Base-by-base conservation (phyloP, 1,140 invertebrate species). In the Physella acuta region DNA sequence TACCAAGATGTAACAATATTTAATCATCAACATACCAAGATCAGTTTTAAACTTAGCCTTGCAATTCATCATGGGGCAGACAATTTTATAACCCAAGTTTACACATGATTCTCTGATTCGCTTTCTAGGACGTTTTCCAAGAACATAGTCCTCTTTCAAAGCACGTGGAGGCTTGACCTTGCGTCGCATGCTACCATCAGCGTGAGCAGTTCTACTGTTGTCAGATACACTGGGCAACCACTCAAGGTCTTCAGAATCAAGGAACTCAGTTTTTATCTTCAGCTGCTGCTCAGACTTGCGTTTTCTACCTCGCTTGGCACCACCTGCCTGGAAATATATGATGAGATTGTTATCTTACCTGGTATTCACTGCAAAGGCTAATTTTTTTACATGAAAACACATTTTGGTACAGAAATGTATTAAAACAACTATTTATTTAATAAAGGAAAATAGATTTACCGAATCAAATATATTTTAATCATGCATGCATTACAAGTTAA, bases 111-210 rank as follows among this genome's bases (percentile, higher is more conserved):
- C 44, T 5, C 51, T 36, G n/a, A 62, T 56, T 31, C 59, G 61
- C 34, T 68, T 63, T 55, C 74, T 80, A 53, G 73, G 75, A 26
- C 74, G 64, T 44, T 73, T 77, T 20, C 73, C 75, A 4, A 81
- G 70, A 36, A 79, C 79, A 69, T 82, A 84, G 61, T 84, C 80
- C 44, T 81, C 76, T 68, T 78, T 79, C 30, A 85, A 67, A 24
- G 78, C 79, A 71, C 73, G 77, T 31, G 81, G 82, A 60, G 77
- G 74, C 51, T 76, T 69, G 8, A 79, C 75, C 49, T 73, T 77
- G 14, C 81, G 73, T 34, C 75, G 58, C 11, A 70, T 71, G 28
- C 78, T 70, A 39, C 76, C 75, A 24, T 73, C 72, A 24, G 67
- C 34, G 49, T 59, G 66, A 44, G 66, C n/a, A 44, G 53, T 68